Base-by-base conservation (phyloP, 1,140 invertebrate species). In the Drosophila repletoides region DNA sequence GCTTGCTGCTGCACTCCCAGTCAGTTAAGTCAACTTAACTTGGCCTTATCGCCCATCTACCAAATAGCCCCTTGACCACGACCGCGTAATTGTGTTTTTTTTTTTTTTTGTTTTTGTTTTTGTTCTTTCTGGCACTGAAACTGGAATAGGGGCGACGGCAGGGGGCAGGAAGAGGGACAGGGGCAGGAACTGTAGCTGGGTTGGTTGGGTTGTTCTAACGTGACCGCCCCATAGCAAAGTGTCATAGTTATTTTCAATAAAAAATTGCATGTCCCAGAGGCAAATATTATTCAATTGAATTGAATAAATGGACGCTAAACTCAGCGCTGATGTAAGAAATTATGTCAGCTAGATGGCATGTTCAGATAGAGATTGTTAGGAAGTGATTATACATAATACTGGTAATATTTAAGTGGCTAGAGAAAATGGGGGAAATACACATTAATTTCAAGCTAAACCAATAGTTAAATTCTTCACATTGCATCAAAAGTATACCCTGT, bases 241-340 rank as follows among this genome's bases (percentile, higher is more conserved):
- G 55, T 73, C 66, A 66, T 71, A 53, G 24, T 46, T 45, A 55
- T 49, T 49, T 24, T 21, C 21, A 29, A 43, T 41, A 38, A 43
- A 26, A n/a, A 49, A 59, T 49, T 38, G 45, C 43, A 34, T 56
- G 29, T 41, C 22, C 36, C 7, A 51, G 36, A 29, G 14, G 31
- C 31, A 46, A 31, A 70, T 72, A 74, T 69, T 69, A 69, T 51
- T 67, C 60, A 60, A 75, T 63, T 74, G 65, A 60, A 75, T 63
- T 74, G 65, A 53, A 70, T 59, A 66, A 72, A 72, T 59, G 70
- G 40, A 58, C 63, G 69, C 63, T 72, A 64, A 77, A 49, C 58
- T 73, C 53, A 63, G 58, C 64, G 69, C 58, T 79, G 69, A 70
- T 79, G 74, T 77, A 73, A 77, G 74, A 69, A 79, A 73, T 79